These are phyloP conservation scores for Drosophila prostipennis DNA, from an alignment of 2,888 invertebrate species.

Conservation along the genomic window DNA sequence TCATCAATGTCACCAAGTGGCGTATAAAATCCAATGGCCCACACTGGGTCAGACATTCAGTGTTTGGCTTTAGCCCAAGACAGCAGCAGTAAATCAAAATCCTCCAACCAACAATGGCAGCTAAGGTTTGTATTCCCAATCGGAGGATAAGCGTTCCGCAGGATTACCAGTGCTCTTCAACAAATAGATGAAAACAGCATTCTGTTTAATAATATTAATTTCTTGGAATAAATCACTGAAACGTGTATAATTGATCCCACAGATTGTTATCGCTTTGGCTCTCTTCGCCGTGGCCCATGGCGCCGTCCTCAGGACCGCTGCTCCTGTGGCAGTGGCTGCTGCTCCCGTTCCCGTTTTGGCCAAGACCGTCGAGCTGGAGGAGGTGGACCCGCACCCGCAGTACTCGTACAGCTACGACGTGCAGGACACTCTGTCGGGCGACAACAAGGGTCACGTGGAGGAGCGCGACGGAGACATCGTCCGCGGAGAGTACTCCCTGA, in stretches of 20 bases:
- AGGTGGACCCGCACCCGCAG: conserved; percentile 66
- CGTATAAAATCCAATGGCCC: conserved; percentile 74
- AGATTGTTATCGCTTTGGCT: conserved; percentile 51
- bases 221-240: background rate
- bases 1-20: conserved; percentile 77
- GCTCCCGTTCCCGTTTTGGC: conserved; percentile 63
- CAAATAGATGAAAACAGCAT: background rate
- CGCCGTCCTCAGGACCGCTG: conserved; percentile 68
- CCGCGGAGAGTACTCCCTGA: conserved; percentile 66
- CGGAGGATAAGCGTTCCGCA: conserved; percentile 19
- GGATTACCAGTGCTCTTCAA: conserved; percentile 26
- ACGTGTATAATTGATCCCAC: background rate
- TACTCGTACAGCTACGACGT: conserved; percentile 73
- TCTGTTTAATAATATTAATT: background rate
- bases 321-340: conserved; percentile 65
- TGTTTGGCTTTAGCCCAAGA: conserved; percentile 64
- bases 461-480: conserved; percentile 68
- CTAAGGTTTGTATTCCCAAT: conserved; percentile 63
- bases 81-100: conserved; percentile 58
- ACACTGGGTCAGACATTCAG: conserved; percentile 74
- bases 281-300: conserved; percentile 65
- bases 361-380: conserved; percentile 66
- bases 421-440: conserved; percentile 62
- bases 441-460: conserved; percentile 66
- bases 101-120: conserved; percentile 64